A percentile compares a stretch with the other conserved stretches of the same genome.
phyloP scores from a whole-genome alignment of 1,140 invertebrate genomes.

The Aphaenogaster rudis region DNA sequence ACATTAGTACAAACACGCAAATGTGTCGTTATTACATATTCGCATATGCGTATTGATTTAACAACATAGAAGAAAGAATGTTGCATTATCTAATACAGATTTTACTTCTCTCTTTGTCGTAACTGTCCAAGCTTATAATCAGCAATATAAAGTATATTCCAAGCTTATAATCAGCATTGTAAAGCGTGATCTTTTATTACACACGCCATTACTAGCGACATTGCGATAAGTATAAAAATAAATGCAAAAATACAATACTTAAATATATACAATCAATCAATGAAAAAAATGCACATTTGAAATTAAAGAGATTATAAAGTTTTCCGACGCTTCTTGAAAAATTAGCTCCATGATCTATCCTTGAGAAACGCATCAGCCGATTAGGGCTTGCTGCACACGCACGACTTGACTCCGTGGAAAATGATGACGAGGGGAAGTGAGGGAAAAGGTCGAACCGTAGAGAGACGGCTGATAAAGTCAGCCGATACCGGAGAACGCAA shows the following conservation, averaged over 20 bases:
- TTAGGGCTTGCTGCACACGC: constrained; percentile 6
- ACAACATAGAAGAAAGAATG: background rate
- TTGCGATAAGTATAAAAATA: background rate
- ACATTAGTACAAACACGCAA: constrained; percentile 29
- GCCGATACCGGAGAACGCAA: constrained; percentile 76
- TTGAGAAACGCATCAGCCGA: constrained; percentile 42
- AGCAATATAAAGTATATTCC: no score
- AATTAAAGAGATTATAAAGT: constrained; percentile 3
- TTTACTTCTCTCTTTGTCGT: background rate
- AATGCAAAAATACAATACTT: background rate
- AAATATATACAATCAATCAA: background rate
- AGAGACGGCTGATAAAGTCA: constrained; percentile 75
- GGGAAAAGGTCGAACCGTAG: constrained; percentile 54
- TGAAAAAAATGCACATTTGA: background rate
- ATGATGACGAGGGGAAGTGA: background rate
- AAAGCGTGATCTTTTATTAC: background rate
- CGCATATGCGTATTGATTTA: constrained; percentile 3
- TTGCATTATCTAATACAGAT: constrained; percentile 36
- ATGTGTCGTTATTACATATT: constrained; percentile 25
- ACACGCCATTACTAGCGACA: background rate
- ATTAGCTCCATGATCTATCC: background rate
- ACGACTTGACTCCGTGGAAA: constrained; percentile 9
- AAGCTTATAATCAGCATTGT: background rate
- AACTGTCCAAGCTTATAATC: background rate
- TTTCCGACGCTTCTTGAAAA: constrained; percentile 25